Evolutionary conservation across 2,797 vertebrate genomes (phyloP).

Genomic region (Premnoplex brunnescens): DNA sequence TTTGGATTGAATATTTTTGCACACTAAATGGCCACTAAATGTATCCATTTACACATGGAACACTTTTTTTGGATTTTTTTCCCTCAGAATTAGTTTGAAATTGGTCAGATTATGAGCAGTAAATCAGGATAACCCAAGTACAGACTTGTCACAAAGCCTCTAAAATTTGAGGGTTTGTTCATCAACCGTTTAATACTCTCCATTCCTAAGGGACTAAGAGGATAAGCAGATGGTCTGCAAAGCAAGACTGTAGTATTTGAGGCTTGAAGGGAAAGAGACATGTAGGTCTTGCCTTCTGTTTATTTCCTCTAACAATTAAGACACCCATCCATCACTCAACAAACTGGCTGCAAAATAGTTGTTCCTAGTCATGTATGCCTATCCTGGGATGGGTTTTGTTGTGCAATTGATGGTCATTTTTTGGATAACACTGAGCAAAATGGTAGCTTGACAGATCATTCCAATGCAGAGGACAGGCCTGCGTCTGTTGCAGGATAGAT

Average conservation of each 20-base stretch:
- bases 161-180: not conserved
- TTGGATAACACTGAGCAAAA: not conserved
- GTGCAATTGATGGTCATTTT: not conserved
- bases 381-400: not conserved
- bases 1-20: not conserved
- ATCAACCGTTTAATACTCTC: not conserved
- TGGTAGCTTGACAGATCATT: not conserved
- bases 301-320: not conserved
- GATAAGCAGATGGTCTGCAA: constrained; percentile 1
- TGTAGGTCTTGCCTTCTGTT: not conserved
- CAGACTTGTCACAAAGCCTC: not conserved
- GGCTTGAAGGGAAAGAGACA: not conserved
- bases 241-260: not conserved
- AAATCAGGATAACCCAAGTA: not conserved
- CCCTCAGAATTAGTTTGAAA: not conserved
- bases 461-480: not conserved
- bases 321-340: not conserved
- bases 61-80: not conserved
- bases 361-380: not conserved
- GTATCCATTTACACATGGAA: not conserved
- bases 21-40: not conserved
- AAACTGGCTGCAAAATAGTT: not conserved
- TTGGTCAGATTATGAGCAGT: not conserved
- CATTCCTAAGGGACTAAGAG: not conserved
- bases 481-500: not conserved